These are phyloP conservation scores for Xenus cinereus DNA, from an alignment of 2,113 vertebrate species.

Conservation along the genomic window DNA sequence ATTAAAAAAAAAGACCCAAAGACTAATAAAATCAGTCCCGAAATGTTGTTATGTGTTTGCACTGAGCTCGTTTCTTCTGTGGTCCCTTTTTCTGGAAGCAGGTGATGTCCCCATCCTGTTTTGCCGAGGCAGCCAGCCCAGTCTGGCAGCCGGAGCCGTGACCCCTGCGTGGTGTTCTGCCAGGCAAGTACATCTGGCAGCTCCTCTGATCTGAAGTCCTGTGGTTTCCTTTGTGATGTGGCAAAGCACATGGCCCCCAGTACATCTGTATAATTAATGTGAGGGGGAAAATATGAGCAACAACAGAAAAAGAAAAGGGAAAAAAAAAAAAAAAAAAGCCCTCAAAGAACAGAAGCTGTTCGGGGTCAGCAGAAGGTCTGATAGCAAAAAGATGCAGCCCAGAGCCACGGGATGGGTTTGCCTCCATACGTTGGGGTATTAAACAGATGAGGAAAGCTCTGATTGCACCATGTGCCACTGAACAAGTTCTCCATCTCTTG, in stretches of 20 bases:
- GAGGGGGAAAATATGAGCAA: constrained; percentile 31
- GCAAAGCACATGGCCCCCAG: constrained; percentile 48
- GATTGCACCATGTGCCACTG: background rate
- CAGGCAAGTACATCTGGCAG: constrained; percentile 49
- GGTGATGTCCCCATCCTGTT: background rate
- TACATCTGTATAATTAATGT: constrained; percentile 52
- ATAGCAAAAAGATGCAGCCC: background rate
- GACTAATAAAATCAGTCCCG: background rate
- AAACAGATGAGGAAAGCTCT: background rate
- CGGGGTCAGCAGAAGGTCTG: constrained; percentile 51
- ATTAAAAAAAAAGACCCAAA: background rate
- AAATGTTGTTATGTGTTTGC: background rate
- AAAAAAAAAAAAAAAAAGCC: background rate
- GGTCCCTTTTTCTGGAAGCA: background rate
- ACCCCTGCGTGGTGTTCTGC: background rate
- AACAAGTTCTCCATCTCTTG: background rate
- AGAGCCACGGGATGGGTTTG: background rate
- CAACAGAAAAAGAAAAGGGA: background rate
- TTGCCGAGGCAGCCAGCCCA: background rate
- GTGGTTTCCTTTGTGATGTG: constrained; percentile 61
- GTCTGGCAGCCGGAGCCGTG: background rate
- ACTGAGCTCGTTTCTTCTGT: background rate
- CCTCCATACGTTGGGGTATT: background rate
- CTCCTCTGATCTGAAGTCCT: constrained; percentile 45
- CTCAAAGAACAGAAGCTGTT: constrained; percentile 43